Evolutionary conservation across 2,113 vertebrate genomes (phyloP).

Genomic region (Semnornis frantzii): DNA sequence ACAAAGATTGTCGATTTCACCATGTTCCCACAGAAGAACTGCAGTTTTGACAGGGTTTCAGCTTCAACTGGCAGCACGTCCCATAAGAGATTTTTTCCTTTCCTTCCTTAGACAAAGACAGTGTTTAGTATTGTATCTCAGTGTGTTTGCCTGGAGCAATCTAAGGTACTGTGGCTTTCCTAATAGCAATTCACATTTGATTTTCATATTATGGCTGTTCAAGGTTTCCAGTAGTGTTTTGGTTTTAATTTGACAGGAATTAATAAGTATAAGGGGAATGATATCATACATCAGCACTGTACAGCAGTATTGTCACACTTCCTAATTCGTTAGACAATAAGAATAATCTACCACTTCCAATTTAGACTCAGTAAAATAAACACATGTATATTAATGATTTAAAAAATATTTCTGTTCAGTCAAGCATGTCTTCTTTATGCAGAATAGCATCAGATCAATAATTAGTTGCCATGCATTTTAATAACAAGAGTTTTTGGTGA

Average conservation of each 20-base stretch:
- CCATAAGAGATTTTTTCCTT: constrained; percentile 61
- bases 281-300: constrained; percentile 51
- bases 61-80: constrained; percentile 67
- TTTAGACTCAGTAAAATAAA: constrained; percentile 77
- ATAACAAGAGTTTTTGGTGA: constrained; percentile 73
- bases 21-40: constrained; percentile 65
- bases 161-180: constrained; percentile 46
- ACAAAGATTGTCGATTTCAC: constrained; percentile 64
- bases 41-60: constrained; percentile 72
- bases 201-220: constrained; percentile 61
- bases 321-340: constrained; percentile 78
- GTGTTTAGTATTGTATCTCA: constrained; percentile 64
- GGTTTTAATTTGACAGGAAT: constrained; percentile 78
- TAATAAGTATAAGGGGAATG: constrained; percentile 73
- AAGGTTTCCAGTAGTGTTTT: constrained; percentile 48
- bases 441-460: constrained; percentile 80
- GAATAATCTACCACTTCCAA: constrained; percentile 72
- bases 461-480: constrained; percentile 81
- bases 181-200: constrained; percentile 64
- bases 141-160: constrained; percentile 69
- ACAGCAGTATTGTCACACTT: constrained; percentile 65
- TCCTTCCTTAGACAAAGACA: constrained; percentile 68
- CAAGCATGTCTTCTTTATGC: constrained; percentile 75
- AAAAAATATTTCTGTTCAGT: constrained; percentile 77
- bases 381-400: constrained; percentile 83